These are phyloP conservation scores for Calyptommatus sinebrachiatus DNA, from an alignment of 2,113 vertebrate genomes.

Conservation along the genomic window DNA sequence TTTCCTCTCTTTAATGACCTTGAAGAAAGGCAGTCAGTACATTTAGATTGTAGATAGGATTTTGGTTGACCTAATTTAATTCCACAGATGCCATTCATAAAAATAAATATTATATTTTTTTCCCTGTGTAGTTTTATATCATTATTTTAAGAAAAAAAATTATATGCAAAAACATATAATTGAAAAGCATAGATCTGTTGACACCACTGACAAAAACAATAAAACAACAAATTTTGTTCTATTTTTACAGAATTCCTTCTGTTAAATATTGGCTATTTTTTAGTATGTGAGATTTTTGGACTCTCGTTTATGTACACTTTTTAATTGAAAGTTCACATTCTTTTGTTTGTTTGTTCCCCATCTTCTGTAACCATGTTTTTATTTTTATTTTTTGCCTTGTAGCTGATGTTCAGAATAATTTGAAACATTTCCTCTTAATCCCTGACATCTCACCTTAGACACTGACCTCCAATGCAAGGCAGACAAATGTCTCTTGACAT, in stretches of 20 bases:
- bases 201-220: not conserved
- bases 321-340: slow-evolving; percentile 15
- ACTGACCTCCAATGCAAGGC: slow-evolving; percentile 43
- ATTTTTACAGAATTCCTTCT: slow-evolving; percentile 1
- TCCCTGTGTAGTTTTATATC: not conserved
- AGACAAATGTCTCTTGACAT: slow-evolving; percentile 51
- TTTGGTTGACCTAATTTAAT: not conserved
- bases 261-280: not conserved
- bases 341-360: slow-evolving; percentile 21
- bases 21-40: not conserved
- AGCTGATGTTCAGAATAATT: slow-evolving; percentile 55
- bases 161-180: not conserved
- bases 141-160: not conserved
- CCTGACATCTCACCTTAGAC: slow-evolving; percentile 53
- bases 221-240: not conserved
- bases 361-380: slow-evolving; percentile 20
- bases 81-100: not conserved
- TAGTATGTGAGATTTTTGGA: not conserved
- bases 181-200: not conserved
- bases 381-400: slow-evolving; percentile 43
- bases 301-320: not conserved
- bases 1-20: too few species aligned
- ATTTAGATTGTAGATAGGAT: not conserved
- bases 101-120: not conserved
- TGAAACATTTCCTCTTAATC: slow-evolving; percentile 49